These are phyloP conservation scores for Sebastes miniatus DNA, from an alignment of 2,797 vertebrate genomes.

Conservation along the genomic window DNA sequence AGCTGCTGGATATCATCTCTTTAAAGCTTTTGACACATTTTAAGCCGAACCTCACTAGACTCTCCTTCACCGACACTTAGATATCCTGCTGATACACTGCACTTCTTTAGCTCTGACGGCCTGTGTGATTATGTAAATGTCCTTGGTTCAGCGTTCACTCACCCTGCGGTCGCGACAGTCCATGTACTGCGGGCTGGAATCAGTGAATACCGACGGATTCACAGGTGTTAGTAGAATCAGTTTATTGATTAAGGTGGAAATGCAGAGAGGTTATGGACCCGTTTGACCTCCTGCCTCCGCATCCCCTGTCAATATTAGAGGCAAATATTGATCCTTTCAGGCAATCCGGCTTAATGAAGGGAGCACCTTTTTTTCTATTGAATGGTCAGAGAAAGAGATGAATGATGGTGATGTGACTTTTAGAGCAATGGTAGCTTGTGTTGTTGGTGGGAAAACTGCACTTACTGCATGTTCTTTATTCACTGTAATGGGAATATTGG, in stretches of 20 bases:
- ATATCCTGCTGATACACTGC: constrained; percentile 32
- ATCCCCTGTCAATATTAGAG: constrained; percentile 29
- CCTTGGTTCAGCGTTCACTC: not conserved
- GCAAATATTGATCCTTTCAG: constrained; percentile 51
- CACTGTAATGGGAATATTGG: not conserved
- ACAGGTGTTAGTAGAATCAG: constrained; percentile 40
- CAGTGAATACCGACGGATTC: constrained; percentile 7
- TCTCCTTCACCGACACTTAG: constrained; percentile 5
- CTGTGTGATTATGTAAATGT: constrained; percentile 55
- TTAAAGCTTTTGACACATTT: constrained; percentile 35
- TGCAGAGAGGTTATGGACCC: constrained; percentile 40
- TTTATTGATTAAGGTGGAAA: constrained; percentile 57
- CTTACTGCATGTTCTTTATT: not conserved
- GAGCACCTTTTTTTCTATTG: not conserved
- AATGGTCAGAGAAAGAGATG: constrained; percentile 28
- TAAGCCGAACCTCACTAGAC: constrained; percentile 17
- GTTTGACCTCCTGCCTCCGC: constrained; percentile 41
- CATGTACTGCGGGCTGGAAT: not conserved
- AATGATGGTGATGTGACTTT: constrained; percentile 14
- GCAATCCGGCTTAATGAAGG: constrained; percentile 43
- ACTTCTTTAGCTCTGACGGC: constrained; percentile 35
- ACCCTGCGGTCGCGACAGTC: not conserved
- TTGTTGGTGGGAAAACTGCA: not conserved
- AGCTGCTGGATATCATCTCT: constrained; percentile 25
- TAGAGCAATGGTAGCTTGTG: not conserved